Conservation (phyloP, 2,888 invertebrate species). For the Ferdinandea cuprea region DNA sequence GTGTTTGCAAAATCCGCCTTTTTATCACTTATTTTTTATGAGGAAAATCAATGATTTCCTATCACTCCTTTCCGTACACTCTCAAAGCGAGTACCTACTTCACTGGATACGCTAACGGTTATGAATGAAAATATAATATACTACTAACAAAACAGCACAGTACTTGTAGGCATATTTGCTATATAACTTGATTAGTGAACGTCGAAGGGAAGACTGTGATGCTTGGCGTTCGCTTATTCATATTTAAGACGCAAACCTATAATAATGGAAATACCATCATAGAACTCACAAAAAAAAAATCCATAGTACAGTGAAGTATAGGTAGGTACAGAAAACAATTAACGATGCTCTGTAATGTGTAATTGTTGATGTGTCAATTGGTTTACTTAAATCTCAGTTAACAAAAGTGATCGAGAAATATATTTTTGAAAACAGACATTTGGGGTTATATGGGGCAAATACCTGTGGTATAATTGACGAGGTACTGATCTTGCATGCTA, state of each 20-base stretch:
- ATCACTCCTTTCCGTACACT: no score
- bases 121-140: neutral
- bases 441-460: no score
- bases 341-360: no score
- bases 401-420: no score
- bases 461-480: no score
- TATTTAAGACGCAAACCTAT: neutral
- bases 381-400: no score
- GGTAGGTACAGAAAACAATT: no score
- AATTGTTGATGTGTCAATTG: no score
- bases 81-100: neutral
- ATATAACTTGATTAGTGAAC: neutral
- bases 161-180: neutral
- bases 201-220: constrained; percentile 1
- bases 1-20: neutral
- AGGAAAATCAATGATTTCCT: no score
- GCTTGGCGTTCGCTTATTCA: neutral
- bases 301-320: neutral
- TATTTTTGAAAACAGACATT: no score
- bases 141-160: neutral
- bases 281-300: neutral
- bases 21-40: neutral
- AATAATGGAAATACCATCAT: neutral
- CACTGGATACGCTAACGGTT: neutral
- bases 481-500: no score